Evolutionary conservation across 30 jellyfish, hydroid and myxozoan genomes (phyloP).

Genomic region (Sanderia malayensis): DNA sequence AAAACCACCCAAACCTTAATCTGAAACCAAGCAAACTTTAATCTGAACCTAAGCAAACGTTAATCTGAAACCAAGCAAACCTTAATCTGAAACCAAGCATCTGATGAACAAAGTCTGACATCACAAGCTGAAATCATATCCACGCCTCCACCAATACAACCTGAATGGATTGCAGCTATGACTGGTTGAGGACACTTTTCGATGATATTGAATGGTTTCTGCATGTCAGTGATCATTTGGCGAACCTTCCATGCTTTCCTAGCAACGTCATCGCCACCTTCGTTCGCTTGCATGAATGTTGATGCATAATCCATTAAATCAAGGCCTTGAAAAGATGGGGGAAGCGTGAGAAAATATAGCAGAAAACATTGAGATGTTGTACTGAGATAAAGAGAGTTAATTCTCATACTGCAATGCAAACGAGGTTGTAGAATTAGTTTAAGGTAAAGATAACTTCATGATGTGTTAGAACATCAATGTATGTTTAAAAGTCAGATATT

Average conservation of each 20-base stretch:
- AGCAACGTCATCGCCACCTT: conserved; percentile 65
- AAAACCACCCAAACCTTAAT: too few relatives aligned
- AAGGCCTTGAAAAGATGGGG: conserved; percentile 74
- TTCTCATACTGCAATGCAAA: too few relatives aligned
- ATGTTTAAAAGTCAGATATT: too few relatives aligned
- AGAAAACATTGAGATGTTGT: too few relatives aligned
- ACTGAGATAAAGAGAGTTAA: too few relatives aligned
- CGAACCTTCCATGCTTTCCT: conserved; percentile 66
- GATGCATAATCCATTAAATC: conserved; percentile 84
- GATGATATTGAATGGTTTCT: conserved; percentile 64
- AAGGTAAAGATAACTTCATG: too few relatives aligned
- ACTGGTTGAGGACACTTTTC: conserved; percentile 92
- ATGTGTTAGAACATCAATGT: too few relatives aligned
- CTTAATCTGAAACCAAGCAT: conserved; percentile 93
- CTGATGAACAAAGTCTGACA: conserved; percentile 76
- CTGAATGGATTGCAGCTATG: conserved; percentile 90
- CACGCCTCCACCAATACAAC: conserved; percentile 94
- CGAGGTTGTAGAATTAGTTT: too few relatives aligned
- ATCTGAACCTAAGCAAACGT: too few relatives aligned
- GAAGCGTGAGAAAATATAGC: too few relatives aligned
- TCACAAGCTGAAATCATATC: conserved; percentile 92
- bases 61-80: conserved; percentile 51
- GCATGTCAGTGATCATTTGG: conserved; percentile 57
- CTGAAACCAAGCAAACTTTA: too few relatives aligned
- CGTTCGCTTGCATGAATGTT: conserved; percentile 53